Percentiles rank a stretch among this genome's conserved stretches.
These are phyloP conservation scores for Cosmia trapezina DNA, from an alignment of 2,888 invertebrate species.

Conservation along the genomic window DNA sequence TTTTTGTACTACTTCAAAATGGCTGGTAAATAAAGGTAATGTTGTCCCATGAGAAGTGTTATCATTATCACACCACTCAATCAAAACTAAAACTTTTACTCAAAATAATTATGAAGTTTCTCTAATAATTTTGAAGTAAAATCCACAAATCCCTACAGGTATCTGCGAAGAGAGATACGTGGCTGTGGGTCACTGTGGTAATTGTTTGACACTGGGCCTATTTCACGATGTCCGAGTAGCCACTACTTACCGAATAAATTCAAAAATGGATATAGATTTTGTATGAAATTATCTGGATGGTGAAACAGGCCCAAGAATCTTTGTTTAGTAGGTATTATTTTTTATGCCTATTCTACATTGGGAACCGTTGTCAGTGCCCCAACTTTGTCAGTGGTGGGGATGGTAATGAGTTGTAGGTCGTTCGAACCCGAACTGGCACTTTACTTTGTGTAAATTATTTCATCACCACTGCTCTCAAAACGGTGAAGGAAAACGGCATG, in stretches of 20 bases:
- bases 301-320: too few species aligned
- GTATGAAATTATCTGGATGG: too few species aligned
- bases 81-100: constrained; percentile 33
- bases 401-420: too few species aligned
- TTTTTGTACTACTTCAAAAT: background rate
- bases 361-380: too few species aligned
- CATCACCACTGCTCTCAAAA: too few species aligned
- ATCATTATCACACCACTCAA: constrained; percentile 31
- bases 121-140: constrained; percentile 19
- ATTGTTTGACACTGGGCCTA: constrained; percentile 24
- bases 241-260: too few species aligned
- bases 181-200: constrained; percentile 23
- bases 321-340: background rate
- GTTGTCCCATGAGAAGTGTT: constrained; percentile 14
- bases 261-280: too few species aligned
- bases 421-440: too few species aligned
- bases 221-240: too few species aligned
- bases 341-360: background rate
- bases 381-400: too few species aligned
- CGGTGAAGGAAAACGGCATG: too few species aligned
- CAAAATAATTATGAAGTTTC: constrained; percentile 13
- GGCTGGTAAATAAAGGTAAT: background rate
- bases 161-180: constrained; percentile 27
- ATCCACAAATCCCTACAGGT: constrained; percentile 40
- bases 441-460: too few species aligned